Conservation (phyloP, 2,888 invertebrate genomes). For the Mamestra brassicae region DNA sequence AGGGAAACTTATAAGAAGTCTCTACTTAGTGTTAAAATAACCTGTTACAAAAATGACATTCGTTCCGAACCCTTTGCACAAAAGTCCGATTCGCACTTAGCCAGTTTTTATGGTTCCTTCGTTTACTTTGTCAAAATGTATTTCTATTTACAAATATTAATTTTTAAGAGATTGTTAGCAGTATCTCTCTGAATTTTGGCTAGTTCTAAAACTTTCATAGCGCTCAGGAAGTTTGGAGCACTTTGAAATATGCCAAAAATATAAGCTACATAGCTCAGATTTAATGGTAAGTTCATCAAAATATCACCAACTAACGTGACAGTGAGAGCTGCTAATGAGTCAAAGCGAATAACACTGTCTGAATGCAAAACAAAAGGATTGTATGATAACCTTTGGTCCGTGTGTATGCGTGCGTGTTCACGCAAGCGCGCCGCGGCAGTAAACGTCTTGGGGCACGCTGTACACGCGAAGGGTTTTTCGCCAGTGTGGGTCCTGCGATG, state of each 20-base stretch:
- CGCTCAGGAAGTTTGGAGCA: background rate
- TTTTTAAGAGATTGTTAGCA: slow-evolving; percentile 14
- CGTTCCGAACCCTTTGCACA: no score
- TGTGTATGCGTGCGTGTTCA: slow-evolving; percentile 88
- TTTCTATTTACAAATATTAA: no score
- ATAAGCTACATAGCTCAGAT: background rate
- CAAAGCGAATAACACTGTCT: slow-evolving; percentile 34
- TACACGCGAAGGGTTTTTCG: slow-evolving; percentile 88
- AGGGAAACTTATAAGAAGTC: no score
- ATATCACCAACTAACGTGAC: background rate
- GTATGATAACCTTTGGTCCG: slow-evolving; percentile 85
- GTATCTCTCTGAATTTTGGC: slow-evolving; percentile 45
- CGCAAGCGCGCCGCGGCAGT: slow-evolving; percentile 89
- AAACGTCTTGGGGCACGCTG: slow-evolving; percentile 89
- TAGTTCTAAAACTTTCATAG: slow-evolving; percentile 1
- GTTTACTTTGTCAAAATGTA: no score
- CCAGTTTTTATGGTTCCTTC: no score
- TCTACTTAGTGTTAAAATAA: no score
- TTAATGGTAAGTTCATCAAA: background rate
- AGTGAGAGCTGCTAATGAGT: background rate
- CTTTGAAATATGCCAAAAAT: no score
- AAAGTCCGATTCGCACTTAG: no score
- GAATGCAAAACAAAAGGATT: slow-evolving; percentile 63
- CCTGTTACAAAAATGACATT: no score
- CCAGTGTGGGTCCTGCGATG: slow-evolving; percentile 89